A percentile compares a stretch with the other conserved stretches of the same genome.
These are phyloP conservation scores for Chromoteleia sp. DNA, from an alignment of 2,888 invertebrate species.

Conservation along the genomic window DNA sequence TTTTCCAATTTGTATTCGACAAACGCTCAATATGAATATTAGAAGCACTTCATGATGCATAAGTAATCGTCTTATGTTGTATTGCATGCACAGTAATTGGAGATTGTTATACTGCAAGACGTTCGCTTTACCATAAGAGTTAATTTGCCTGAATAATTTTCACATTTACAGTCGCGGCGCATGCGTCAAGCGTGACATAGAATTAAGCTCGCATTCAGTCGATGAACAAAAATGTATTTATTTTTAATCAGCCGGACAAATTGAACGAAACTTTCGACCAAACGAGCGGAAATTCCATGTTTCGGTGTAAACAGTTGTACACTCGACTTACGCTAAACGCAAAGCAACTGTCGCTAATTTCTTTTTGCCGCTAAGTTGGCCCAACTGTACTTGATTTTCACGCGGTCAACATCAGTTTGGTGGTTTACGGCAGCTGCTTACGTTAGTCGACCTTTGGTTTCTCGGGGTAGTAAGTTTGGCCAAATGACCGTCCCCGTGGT, in stretches of 20 bases:
- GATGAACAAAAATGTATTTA: neutral
- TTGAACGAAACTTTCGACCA: neutral
- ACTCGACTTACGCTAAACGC: neutral
- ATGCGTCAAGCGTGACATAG: too few relatives aligned
- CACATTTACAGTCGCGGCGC: neutral
- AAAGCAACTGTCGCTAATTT: too few relatives aligned
- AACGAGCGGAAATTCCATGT: neutral
- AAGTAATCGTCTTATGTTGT: constrained; percentile 18
- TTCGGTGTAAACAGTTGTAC: neutral
- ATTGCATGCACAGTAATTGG: constrained; percentile 20
- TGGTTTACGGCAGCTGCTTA: too few relatives aligned
- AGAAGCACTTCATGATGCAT: constrained; percentile 2
- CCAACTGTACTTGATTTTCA: too few relatives aligned
- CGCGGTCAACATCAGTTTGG: too few relatives aligned
- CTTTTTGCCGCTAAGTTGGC: too few relatives aligned
- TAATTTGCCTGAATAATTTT: constrained; percentile 27
- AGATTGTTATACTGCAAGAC: constrained; percentile 14
- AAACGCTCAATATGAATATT: neutral
- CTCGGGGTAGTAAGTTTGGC: too few relatives aligned
- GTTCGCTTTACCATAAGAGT: constrained; percentile 9
- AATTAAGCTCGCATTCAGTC: neutral
- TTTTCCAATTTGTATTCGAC: neutral
- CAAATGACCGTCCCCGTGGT: too few relatives aligned
- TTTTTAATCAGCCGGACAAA: neutral
- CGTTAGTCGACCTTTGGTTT: too few relatives aligned